Evolutionary conservation across 1,140 invertebrate species (phyloP).

Genomic region (Lithobius niger): DNA sequence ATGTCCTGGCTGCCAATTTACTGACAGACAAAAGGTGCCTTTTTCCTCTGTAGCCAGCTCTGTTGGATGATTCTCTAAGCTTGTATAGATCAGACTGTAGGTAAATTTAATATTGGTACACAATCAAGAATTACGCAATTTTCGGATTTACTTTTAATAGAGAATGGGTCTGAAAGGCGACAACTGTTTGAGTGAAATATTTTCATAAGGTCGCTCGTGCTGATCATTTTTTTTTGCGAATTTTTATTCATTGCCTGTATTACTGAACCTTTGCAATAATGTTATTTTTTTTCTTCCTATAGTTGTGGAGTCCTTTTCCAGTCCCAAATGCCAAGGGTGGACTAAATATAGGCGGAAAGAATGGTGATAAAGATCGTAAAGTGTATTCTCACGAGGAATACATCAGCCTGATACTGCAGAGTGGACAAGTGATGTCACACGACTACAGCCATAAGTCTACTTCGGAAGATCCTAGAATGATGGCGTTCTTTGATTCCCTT

Average conservation of each 20-base stretch:
- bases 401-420: slow-evolving; percentile 61
- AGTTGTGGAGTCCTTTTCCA: slow-evolving; percentile 65
- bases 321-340: slow-evolving; percentile 44
- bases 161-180: too few relatives aligned
- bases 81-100: too few relatives aligned
- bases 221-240: too few relatives aligned
- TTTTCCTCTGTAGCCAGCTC: too few relatives aligned
- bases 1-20: too few relatives aligned
- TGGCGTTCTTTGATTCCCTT: slow-evolving; percentile 89
- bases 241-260: background rate
- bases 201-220: too few relatives aligned
- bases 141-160: too few relatives aligned
- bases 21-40: too few relatives aligned
- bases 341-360: slow-evolving; percentile 28
- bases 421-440: slow-evolving; percentile 47
- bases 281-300: slow-evolving; percentile 13
- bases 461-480: slow-evolving; percentile 82
- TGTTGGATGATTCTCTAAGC: too few relatives aligned
- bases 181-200: too few relatives aligned
- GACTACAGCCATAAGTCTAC: slow-evolving; percentile 60
- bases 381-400: slow-evolving; percentile 79
- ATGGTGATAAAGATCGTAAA: slow-evolving; percentile 47
- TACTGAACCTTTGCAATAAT: background rate
- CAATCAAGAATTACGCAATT: too few relatives aligned
- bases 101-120: too few relatives aligned